Evolutionary conservation across 2,797 vertebrate genomes (phyloP), one percentile per base, ranked within the genome.

Genomic region (Ctenochaetus hawaiiensis): DNA sequence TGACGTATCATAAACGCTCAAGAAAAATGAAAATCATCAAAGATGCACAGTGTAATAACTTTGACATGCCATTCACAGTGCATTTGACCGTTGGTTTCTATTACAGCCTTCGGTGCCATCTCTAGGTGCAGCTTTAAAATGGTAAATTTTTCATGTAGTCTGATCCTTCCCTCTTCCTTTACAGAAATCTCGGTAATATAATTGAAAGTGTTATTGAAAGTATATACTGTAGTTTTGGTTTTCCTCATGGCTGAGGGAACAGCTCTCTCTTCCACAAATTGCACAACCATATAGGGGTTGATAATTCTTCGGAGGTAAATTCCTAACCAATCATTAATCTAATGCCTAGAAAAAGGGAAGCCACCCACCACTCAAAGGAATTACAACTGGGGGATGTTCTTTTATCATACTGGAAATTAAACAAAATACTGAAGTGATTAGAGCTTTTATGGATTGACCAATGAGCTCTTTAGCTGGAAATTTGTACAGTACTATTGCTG

Each of bases 271-370:
- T 80, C 54, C 54, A 54, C 26, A 80, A 39, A 20, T 0, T 62
- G 17, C 1, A 0, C 16, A 67, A 56, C 44, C 8, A 7, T 56
- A 5, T 43, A 12, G 48, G 23, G 13, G 13, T 10, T 75, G 18
- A 48, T 67, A 1, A 37, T 12, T 54, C 6, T 62, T 62, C 43
- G 44, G 56, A 52, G 53, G 81, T 83, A 43, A 82, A 82, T 83
- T 87, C 87, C 79, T 48, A 77, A 64, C 26, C 51, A 66, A 11
- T n/a, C 16, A 47, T 72, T 0, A 22, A 77, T 71, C 30, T n/a
- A 67, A 37, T 23, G 10, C 0, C 0, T 41, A 17, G 8, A 54
- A 8, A 2, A 16, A 26, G 5, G 81, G 78, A 87, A 87, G 78
- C 81, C 47, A 83, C 74, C 64, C 8, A 77, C 18, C 47, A 54